Percentiles rank a stretch among this genome's conserved stretches.
phyloP scores from a whole-genome alignment of 2,797 vertebrate species.

The Sardinella longiceps region DNA sequence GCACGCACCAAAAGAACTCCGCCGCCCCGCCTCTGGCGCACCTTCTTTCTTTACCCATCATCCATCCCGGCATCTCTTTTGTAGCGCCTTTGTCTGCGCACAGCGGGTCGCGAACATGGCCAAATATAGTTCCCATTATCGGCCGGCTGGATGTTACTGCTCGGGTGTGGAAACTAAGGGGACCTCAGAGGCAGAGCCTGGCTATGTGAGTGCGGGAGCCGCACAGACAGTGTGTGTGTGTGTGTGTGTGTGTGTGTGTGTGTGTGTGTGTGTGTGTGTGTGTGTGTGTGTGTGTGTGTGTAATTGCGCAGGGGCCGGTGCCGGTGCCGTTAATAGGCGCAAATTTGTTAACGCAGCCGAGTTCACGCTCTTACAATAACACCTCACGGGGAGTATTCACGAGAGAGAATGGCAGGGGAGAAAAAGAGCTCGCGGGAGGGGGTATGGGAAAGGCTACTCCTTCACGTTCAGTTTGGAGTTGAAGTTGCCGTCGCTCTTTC shows the following conservation, averaged over 20 bases:
- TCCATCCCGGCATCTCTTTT: background rate
- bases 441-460: background rate
- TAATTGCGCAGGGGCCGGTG: background rate
- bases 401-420: background rate
- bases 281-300: background rate
- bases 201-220: background rate
- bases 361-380: conserved; percentile 18
- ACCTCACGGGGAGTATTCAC: conserved; percentile 18
- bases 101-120: background rate
- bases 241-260: conserved; percentile 6
- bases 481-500: background rate
- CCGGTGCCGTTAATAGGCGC: background rate
- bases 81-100: background rate
- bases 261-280: background rate
- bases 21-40: background rate
- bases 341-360: conserved; percentile 24
- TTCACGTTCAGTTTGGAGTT: background rate
- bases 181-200: background rate
- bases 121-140: conserved; percentile 3
- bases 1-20: conserved; percentile 1
- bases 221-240: background rate
- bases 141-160: background rate
- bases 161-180: background rate
- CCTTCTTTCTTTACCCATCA: background rate
- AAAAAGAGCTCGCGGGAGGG: background rate